A percentile compares a stretch with the other conserved stretches of the same genome.
Conservation (phyloP, 2,113 vertebrate genomes). For the Cryptoleucopteryx plumbea region DNA sequence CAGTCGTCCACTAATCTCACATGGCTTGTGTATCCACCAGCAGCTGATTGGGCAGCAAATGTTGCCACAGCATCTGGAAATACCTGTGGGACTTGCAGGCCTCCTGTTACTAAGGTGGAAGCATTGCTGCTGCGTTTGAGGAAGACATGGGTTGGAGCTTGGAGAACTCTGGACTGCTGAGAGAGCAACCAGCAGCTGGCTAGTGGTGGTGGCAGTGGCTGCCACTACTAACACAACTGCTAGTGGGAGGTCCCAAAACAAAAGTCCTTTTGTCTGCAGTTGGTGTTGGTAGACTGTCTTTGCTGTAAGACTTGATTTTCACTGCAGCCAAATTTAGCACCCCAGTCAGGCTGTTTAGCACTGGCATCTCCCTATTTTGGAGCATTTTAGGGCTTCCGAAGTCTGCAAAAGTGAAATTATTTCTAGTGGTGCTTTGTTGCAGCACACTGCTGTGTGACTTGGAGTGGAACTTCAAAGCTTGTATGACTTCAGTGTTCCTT, state of each 20-base stretch:
- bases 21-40: neutral
- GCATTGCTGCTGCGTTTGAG: neutral
- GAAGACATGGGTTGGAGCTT: neutral
- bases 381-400: neutral
- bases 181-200: neutral
- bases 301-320: neutral
- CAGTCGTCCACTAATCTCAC: neutral
- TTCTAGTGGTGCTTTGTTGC: neutral
- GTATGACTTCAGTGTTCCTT: neutral
- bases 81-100: neutral
- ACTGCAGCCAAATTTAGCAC: neutral
- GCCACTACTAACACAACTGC: neutral
- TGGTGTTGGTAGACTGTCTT: neutral
- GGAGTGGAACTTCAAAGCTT: neutral
- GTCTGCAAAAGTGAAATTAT: neutral
- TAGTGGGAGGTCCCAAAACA: neutral
- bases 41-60: neutral
- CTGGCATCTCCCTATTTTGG: fast-evolving
- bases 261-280: neutral
- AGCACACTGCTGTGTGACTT: neutral
- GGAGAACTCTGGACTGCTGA: neutral
- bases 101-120: neutral
- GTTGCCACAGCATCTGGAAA: neutral
- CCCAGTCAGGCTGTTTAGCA: neutral
- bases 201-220: neutral